A percentile compares a stretch with the other conserved stretches of the same genome.
phyloP scores from a whole-genome alignment of 2,113 vertebrate species.

The Dipodomys stephensi region DNA sequence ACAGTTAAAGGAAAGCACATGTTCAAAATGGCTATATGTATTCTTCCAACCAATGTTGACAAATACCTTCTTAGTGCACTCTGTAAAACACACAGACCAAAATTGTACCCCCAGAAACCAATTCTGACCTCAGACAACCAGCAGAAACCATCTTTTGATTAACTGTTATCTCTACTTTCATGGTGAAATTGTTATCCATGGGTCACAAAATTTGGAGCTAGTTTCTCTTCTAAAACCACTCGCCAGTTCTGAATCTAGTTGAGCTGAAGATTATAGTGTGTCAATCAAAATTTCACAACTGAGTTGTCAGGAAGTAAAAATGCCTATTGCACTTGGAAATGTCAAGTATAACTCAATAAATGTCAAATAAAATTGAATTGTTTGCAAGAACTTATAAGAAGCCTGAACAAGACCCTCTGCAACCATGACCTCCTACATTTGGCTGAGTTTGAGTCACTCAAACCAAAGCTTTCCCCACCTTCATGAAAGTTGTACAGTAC shows the following conservation, averaged over 20 bases:
- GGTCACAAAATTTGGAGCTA: constrained; percentile 41
- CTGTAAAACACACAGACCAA: background rate
- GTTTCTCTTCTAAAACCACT: constrained; percentile 31
- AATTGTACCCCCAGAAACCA: background rate
- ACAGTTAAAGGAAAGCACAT: constrained; percentile 1
- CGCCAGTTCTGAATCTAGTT: constrained; percentile 30
- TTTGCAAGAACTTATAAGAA: constrained; percentile 44
- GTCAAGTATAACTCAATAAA: constrained; percentile 75
- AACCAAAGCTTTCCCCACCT: background rate
- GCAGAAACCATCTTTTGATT: background rate
- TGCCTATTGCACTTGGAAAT: constrained; percentile 65
- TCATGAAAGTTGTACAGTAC: background rate
- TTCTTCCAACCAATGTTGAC: background rate
- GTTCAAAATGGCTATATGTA: background rate
- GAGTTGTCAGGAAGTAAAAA: constrained; percentile 61
- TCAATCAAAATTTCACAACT: constrained; percentile 74
- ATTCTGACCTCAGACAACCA: background rate
- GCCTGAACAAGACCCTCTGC: background rate
- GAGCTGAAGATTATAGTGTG: constrained; percentile 25
- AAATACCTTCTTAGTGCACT: background rate
- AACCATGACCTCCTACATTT: constrained; percentile 11
- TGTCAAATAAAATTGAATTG: constrained; percentile 78
- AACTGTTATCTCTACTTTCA: background rate
- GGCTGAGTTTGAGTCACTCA: constrained; percentile 29
- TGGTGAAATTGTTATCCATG: background rate